A percentile compares a stretch with the other conserved stretches of the same genome.
phyloP scores from a whole-genome alignment of 2,113 vertebrate species.

The Pituophis catenifer region DNA sequence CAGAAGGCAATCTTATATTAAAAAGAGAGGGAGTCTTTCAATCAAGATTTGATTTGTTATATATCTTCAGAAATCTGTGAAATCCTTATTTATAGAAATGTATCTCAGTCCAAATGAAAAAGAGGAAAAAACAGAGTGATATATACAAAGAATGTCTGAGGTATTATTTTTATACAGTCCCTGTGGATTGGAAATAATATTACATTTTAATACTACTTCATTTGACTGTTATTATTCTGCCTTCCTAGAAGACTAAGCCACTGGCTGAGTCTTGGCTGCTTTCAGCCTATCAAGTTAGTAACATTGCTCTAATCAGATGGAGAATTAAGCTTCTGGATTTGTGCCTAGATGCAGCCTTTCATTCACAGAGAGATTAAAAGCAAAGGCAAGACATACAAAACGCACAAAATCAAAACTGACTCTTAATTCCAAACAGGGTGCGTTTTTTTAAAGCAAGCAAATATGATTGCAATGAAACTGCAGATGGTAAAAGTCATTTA shows the following conservation, averaged over 20 bases:
- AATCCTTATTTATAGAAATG: constrained; percentile 39
- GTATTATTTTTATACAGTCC: constrained; percentile 60
- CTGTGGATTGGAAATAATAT: constrained; percentile 63
- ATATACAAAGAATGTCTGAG: constrained; percentile 56
- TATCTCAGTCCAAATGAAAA: constrained; percentile 50
- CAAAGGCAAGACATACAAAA: constrained; percentile 44
- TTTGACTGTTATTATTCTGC: constrained; percentile 63
- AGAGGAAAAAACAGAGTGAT: constrained; percentile 40
- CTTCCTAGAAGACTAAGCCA: constrained; percentile 55
- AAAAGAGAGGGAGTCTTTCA: constrained; percentile 11
- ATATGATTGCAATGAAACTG: background rate
- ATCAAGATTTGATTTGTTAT: constrained; percentile 16
- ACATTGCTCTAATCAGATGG: constrained; percentile 65
- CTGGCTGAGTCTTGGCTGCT: constrained; percentile 59
- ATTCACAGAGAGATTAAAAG: constrained; percentile 59
- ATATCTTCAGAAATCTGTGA: constrained; percentile 46
- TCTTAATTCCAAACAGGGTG: constrained; percentile 35
- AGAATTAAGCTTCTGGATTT: constrained; percentile 64
- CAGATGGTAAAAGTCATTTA: background rate
- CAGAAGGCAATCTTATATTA: background rate
- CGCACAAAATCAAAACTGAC: constrained; percentile 29
- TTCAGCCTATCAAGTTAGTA: constrained; percentile 54
- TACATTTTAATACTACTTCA: constrained; percentile 66
- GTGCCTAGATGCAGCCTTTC: constrained; percentile 49
- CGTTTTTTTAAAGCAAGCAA: background rate